phyloP scores from a whole-genome alignment of 2,113 vertebrate species.

The Otus sunia region DNA sequence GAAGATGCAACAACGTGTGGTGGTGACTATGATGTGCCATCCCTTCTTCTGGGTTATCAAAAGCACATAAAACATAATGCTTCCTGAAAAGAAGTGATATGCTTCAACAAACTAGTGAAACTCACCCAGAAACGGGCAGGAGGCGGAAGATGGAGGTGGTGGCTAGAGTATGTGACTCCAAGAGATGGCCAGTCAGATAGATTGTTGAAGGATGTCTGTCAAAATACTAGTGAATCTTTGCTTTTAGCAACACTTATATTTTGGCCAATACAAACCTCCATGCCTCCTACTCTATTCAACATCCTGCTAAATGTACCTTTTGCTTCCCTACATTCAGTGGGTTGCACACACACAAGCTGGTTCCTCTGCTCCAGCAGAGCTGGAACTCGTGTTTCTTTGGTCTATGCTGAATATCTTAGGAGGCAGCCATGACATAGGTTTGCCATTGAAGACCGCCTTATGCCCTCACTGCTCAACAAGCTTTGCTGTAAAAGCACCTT shows the following conservation, averaged over 20 bases:
- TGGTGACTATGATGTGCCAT: not conserved
- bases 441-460: not conserved
- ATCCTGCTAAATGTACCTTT: not conserved
- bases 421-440: not conserved
- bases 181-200: not conserved
- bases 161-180: not conserved
- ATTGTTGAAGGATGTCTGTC: not conserved
- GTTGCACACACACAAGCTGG: not conserved
- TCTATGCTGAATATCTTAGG: not conserved
- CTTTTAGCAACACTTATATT: not conserved
- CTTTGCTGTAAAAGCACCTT: not conserved
- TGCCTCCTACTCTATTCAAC: not conserved
- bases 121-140: not conserved
- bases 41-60: not conserved
- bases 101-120: not conserved
- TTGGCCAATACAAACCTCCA: not conserved
- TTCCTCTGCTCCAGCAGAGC: not conserved
- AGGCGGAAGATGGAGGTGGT: not conserved
- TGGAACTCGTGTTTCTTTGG: not conserved
- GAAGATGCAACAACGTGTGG: not conserved
- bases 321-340: not conserved
- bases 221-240: not conserved
- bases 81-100: not conserved
- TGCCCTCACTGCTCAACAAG: not conserved
- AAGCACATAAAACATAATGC: not conserved